Evolutionary conservation across 2,797 vertebrate species (phyloP).

Genomic region (Scarus forsteni): DNA sequence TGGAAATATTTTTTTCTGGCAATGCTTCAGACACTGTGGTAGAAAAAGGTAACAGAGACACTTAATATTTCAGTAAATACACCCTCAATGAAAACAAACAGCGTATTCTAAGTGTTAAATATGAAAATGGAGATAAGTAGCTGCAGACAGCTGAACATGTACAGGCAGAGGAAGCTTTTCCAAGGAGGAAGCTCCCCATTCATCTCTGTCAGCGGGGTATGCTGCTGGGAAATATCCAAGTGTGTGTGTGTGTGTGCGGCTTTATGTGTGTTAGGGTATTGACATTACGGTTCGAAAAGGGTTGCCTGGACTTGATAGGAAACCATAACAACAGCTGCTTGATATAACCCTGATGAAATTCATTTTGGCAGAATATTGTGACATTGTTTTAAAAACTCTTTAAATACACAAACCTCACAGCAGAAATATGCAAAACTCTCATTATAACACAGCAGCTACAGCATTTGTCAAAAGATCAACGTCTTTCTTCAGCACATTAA

Average conservation of each 20-base stretch:
- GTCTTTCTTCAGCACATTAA: too few species aligned
- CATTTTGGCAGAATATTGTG: neutral
- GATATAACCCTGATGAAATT: constrained; percentile 48
- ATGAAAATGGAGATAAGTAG: constrained; percentile 29
- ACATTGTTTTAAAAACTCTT: too few species aligned
- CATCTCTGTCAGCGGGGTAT: constrained; percentile 80
- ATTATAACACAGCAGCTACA: neutral
- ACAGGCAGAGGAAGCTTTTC: constrained; percentile 49
- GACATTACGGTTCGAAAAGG: constrained; percentile 53
- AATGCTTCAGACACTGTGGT: neutral
- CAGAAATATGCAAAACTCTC: too few species aligned
- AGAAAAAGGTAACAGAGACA: constrained; percentile 1
- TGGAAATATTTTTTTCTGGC: constrained; percentile 5
- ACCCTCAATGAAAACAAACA: constrained; percentile 20
- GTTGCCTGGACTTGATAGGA: constrained; percentile 41
- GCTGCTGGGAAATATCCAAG: constrained; percentile 69
- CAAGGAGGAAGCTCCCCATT: constrained; percentile 66
- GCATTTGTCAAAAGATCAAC: too few species aligned
- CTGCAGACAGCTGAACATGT: constrained; percentile 53
- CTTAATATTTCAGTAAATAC: neutral
- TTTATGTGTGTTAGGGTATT: constrained; percentile 34
- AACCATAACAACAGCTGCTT: constrained; percentile 61
- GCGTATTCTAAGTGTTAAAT: constrained; percentile 3
- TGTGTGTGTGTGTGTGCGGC: constrained; percentile 9
- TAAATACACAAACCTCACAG: too few species aligned